Conservation (phyloP, 2,113 vertebrate genomes). For the Callopanchax toddi region DNA sequence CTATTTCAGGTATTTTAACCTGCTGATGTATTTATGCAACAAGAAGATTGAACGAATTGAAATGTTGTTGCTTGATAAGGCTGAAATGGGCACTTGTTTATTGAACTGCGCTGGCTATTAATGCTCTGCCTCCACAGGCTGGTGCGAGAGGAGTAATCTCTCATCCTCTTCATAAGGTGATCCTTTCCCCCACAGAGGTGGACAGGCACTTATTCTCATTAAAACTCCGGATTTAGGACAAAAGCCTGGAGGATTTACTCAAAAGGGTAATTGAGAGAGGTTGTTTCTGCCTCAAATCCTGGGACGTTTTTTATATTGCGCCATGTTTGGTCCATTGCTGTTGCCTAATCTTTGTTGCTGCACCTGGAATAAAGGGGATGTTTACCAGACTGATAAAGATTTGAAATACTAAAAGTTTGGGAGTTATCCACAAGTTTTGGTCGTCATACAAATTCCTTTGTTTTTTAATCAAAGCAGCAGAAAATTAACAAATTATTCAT, state of each 20-base stretch:
- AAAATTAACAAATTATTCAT: too few species aligned
- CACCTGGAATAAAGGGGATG: conserved; percentile 28
- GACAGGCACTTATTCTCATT: conserved; percentile 39
- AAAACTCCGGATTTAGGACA: conserved; percentile 57
- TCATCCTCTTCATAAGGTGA: conserved; percentile 31
- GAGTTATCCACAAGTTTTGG: too few species aligned
- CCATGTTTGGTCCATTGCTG: conserved; percentile 10
- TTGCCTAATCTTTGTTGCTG: conserved; percentile 41
- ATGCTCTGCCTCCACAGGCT: conserved; percentile 22
- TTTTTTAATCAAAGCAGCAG: too few species aligned
- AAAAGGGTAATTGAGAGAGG: conserved; percentile 53
- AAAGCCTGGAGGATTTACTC: conserved; percentile 49
- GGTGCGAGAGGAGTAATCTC: conserved; percentile 55
- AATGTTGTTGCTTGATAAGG: neutral
- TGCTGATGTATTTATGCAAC: neutral
- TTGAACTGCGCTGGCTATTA: neutral
- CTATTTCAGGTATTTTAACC: neutral
- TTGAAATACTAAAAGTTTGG: neutral
- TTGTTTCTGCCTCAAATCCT: conserved; percentile 43
- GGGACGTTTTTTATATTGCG: conserved; percentile 19
- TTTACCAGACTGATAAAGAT: conserved; percentile 19
- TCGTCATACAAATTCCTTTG: too few species aligned
- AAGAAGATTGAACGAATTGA: too few species aligned
- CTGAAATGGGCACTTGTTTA: neutral
- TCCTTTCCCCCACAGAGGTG: conserved; percentile 31